Evolutionary conservation across 2,113 vertebrate genomes (phyloP).

Genomic region (Peromyscus californicus): DNA sequence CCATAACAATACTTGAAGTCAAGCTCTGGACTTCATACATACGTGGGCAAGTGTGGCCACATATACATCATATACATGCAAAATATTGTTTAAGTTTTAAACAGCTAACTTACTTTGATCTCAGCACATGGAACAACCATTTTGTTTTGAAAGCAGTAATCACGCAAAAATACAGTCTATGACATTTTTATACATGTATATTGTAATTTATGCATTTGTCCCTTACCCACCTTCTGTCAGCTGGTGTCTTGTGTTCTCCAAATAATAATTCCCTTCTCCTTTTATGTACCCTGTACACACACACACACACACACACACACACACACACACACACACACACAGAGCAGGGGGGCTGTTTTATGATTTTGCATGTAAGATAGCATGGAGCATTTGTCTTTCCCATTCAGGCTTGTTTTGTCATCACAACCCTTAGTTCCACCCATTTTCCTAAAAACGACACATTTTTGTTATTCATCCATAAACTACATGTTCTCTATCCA

Average conservation of each 20-base stretch:
- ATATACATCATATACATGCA: neutral
- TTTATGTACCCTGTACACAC: neutral
- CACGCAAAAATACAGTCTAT: neutral
- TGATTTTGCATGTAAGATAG: neutral
- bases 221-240: neutral
- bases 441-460: neutral
- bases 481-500: neutral
- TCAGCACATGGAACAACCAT: neutral
- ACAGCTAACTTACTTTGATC: neutral
- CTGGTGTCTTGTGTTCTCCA: neutral
- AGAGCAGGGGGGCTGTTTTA: neutral
- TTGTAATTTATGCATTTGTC: neutral
- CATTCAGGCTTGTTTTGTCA: neutral
- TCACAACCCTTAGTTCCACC: neutral
- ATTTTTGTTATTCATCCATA: neutral
- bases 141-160: neutral
- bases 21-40: neutral
- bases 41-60: neutral
- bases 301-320: neutral
- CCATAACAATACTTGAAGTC: neutral
- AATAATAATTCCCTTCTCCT: neutral
- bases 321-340: neutral
- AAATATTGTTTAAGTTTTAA: neutral
- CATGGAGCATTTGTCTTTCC: neutral
- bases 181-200: neutral